Percentiles rank a stretch among this genome's conserved stretches.
Conservation (phyloP, 2,888 invertebrate genomes). For the Platerodrilus igneus region DNA sequence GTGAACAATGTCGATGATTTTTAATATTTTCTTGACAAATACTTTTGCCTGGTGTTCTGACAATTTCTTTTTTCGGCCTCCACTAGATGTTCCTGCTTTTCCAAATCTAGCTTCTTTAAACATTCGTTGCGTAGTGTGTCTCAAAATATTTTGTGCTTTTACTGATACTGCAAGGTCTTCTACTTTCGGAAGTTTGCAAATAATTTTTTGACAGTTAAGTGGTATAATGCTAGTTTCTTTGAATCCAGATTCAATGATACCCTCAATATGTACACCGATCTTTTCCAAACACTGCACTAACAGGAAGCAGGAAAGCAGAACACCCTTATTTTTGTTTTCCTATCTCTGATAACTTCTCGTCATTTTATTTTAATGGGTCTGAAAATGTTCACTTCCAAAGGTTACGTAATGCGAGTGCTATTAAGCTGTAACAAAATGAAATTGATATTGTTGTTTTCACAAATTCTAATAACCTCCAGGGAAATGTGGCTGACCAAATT, state of each 20-base stretch:
- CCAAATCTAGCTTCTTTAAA: slow-evolving; percentile 7
- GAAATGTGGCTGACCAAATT: slow-evolving; percentile 11
- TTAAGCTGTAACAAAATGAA: slow-evolving; percentile 16
- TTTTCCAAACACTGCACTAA: slow-evolving; percentile 17
- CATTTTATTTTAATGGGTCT: slow-evolving; percentile 13
- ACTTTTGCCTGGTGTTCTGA: slow-evolving; percentile 5
- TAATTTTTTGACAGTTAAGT: slow-evolving; percentile 9
- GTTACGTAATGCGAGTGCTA: slow-evolving; percentile 14
- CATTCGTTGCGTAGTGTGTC: slow-evolving; percentile 6
- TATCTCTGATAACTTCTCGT: slow-evolving; percentile 1
- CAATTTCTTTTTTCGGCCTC: slow-evolving; percentile 9
- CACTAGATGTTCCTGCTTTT: slow-evolving; percentile 8
- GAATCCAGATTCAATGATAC: slow-evolving; percentile 13
- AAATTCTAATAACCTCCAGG: slow-evolving; percentile 10
- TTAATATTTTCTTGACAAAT: slow-evolving; percentile 4
- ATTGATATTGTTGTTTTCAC: slow-evolving; percentile 18
- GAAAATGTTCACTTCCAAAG: slow-evolving; percentile 14
- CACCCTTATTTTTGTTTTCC: slow-evolving; percentile 14
- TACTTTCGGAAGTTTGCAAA: slow-evolving; percentile 10
- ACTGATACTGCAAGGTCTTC: no score
- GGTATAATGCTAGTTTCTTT: slow-evolving; percentile 11
- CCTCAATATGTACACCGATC: slow-evolving; percentile 9
- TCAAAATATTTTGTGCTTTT: slow-evolving; percentile 5
- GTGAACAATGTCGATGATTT: slow-evolving; percentile 4
- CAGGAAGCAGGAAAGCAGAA: slow-evolving; percentile 18